These are phyloP conservation scores for Agrotis ipsilon DNA, from an alignment of 2,888 invertebrate genomes.

Conservation along the genomic window DNA sequence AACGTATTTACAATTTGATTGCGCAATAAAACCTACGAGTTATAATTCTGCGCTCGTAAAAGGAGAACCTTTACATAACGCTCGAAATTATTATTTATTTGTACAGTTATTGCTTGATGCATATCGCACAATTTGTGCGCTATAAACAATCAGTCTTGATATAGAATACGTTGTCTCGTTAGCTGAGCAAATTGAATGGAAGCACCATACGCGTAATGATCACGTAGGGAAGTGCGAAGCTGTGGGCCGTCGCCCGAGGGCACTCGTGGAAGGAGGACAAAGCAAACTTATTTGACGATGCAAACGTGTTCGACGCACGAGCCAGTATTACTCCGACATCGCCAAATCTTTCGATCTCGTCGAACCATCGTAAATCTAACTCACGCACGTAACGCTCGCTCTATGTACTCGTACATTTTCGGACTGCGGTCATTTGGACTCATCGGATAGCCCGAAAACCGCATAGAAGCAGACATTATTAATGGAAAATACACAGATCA, in stretches of 20 bases:
- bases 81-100: slow-evolving; percentile 39
- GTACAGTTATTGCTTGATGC: slow-evolving; percentile 36
- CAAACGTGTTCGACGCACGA: slow-evolving; percentile 47
- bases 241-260: slow-evolving; percentile 56
- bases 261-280: slow-evolving; percentile 46
- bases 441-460: slow-evolving; percentile 23
- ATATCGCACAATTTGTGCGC: slow-evolving; percentile 12
- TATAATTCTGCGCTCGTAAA: slow-evolving; percentile 48
- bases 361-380: slow-evolving; percentile 58
- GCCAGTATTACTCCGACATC: slow-evolving; percentile 21
- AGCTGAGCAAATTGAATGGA: slow-evolving; percentile 69
- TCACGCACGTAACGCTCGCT: slow-evolving; percentile 29
- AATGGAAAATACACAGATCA: background rate
- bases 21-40: slow-evolving; percentile 39
- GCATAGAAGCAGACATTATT: background rate
- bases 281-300: slow-evolving; percentile 57
- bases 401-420: slow-evolving; percentile 39
- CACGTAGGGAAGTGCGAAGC: slow-evolving; percentile 65
- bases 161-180: slow-evolving; percentile 53
- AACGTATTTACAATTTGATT: slow-evolving; percentile 46
- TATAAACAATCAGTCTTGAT: slow-evolving; percentile 32
- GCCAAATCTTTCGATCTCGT: slow-evolving; percentile 39
- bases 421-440: slow-evolving; percentile 26
- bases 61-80: slow-evolving; percentile 34
- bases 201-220: slow-evolving; percentile 68